Evolutionary conservation across 2,113 vertebrate genomes (phyloP), one percentile per base, ranked within the genome.

Genomic region (Pygoscelis antarcticus): DNA sequence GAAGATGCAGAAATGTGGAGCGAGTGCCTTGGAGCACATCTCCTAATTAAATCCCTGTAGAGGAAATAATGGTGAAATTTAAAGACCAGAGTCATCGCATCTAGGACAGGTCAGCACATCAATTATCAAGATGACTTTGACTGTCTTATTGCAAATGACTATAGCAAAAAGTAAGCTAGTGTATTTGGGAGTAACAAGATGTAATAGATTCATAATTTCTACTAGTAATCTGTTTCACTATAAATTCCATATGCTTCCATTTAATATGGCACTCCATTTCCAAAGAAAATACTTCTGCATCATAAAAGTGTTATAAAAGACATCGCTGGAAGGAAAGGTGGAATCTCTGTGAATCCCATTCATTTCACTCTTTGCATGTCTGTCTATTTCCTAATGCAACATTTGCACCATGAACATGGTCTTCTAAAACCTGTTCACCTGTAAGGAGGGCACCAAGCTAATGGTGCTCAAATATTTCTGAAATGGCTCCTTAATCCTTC

Each of bases 1-100:
- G 60, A 69, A 93, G 72, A 40, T 78, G 75, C 55, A 69, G 77
- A 71, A 81, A 77, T 54, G 19, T 21, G 62, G 82, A 76, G 61
- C 1, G 11, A 55, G 42, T 32, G 49, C 70, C 30, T 87, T 72
- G 60, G 15, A 90, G 72, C 36, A 47, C 25, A 61, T 89, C 40
- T 81, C 55, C 38, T 91, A 69, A 91, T 95, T 84, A 89, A 95
- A 79, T 93, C 70, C 84, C 40, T 52, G 23, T 23, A 15, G 92
- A 82, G 65, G 27, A 79, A 89, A 61, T 69, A 2, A 10, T 23
- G 61, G 52, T 71, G 79, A 82, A 58, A 57, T 84, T 52, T 91
- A 36, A 54, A 54, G 65, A 26, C 42, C 6, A 7, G 29, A 83
- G 36, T 51, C 38, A 6, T 5, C 84, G 40, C 65, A 36, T 22